Base-by-base conservation (phyloP, 2,888 invertebrate genomes). In the Chymomyza procnemis region DNA sequence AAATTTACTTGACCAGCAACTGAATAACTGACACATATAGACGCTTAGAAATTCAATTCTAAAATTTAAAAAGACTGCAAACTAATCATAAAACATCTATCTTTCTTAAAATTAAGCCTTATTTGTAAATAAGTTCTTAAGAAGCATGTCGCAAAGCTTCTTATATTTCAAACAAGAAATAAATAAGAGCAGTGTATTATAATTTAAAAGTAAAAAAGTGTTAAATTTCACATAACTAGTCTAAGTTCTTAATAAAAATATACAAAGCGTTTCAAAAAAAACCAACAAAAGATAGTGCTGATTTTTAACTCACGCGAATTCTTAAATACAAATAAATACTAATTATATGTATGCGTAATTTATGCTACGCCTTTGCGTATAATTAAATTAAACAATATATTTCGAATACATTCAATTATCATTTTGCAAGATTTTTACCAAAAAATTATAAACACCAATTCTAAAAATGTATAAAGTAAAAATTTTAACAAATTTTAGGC, bases 361-460 rank as follows among this genome's bases (percentile, higher is more conserved):
- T 50, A 19, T 19, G 6, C 9, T 18, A 50, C 9, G 16, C 18
- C 6, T 16, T 50, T 50, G 50, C 50, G 50, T 18, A 50, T 50
- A 50, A 19, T 50, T 16, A 16, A 50, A 18, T 9, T 18, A 50
- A 16, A 50, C 4, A 16, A 41, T 12, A 41, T 9, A 41, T 41
- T 41, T 41, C 16, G 50, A 50, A 50, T 18, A 50, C 50, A 50
- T 50, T 50, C 50, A 50, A 50, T 50, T 50, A 19, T 50, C 14
- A 18, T 16, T 50, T n/a, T n/a, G n/a, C 19, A 50, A 50, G 19
- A 50, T 50, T 50, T 41, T 9, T 41, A 41, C 34, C 34, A 41
- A 41, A 41, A 41, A 41, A 41, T 41, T 12, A 41, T 66, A 61
- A 66, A 79, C 70, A 78, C 85, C 84, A 84, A 87, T 85, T 87